Evolutionary conservation across 2,888 invertebrate species (phyloP), one percentile per base, ranked within the genome.

Genomic region (Actias luna): DNA sequence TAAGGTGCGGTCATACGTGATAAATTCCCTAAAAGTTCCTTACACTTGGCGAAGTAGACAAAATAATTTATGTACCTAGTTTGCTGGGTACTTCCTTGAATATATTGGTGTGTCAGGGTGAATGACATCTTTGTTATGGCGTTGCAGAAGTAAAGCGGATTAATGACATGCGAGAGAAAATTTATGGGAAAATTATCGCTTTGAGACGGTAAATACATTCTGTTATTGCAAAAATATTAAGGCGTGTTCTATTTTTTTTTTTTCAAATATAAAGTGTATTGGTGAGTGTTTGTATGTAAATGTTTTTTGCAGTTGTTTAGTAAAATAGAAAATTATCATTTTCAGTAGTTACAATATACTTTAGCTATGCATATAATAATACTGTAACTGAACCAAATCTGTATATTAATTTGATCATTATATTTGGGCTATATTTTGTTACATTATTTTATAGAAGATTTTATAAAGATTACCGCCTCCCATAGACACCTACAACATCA

Each of bases 1-100:
- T 72, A 60, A n/a, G 62, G 75, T 72, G 60, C 39, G 46, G 72
- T 68, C 78, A 79, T 73, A 79, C 82, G 86, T 88, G 89, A 91
- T 91, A 90, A 89, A 91, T 91, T 87, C 81, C 82, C 85, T 77
- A 80, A 84, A 86, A 90, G 90, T 90, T 89, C 84, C 88, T 87
- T 87, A 88, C 89, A 87, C 89, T 89, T 85, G 84, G 86, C 78
- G 84, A 80, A 83, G 89, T 88, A 88, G 90, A 89, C 89, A 88
- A 90, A 91, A 91, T 91, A 89, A 91, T 91, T 88, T 91, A 91
- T 90, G 90, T 90, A 82, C 88, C 89, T 91, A 91, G 89, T 91
- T 91, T 91, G 89, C 87, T 85, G 86, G 85, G 84, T 85, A 83
- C 87, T 89, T 87, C 83, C 78, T 75, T 79, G 83, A 83, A 90